Percentiles rank a stretch among this genome's conserved stretches.
Conservation (phyloP, 2,797 vertebrate genomes). For the Poeciliopsis infans region DNA sequence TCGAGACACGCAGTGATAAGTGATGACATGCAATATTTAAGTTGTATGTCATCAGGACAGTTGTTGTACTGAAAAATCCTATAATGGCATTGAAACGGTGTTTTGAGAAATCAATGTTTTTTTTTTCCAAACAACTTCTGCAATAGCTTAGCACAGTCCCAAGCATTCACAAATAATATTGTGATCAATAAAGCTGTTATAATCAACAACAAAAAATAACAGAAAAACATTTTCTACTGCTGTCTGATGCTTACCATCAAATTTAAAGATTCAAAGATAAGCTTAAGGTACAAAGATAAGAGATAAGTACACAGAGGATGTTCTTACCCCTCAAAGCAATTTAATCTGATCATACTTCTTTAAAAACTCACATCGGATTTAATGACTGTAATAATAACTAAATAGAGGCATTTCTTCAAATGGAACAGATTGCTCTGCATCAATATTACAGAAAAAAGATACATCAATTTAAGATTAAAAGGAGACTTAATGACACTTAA, state of each 20-base stretch:
- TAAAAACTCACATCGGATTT: background rate
- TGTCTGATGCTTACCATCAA: too few species aligned
- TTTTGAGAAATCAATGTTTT: background rate
- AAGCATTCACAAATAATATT: background rate
- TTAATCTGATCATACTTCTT: background rate
- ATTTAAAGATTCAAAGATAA: background rate
- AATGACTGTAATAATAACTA: background rate
- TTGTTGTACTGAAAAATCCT: background rate
- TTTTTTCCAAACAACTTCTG: background rate
- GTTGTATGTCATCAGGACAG: background rate
- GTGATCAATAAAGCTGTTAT: background rate
- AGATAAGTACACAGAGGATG: background rate
- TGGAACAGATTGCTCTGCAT: slow-evolving; percentile 32
- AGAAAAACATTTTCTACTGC: too few species aligned
- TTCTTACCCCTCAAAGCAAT: slow-evolving; percentile 52
- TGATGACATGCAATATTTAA: background rate
- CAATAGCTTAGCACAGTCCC: background rate
- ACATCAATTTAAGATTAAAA: slow-evolving; percentile 26
- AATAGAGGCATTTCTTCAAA: background rate
- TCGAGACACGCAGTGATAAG: background rate
- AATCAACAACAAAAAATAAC: background rate
- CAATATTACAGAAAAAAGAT: slow-evolving; percentile 35
- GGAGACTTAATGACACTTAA: slow-evolving; percentile 49
- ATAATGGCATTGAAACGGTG: background rate
- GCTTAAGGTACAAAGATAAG: background rate